These are phyloP conservation scores for Drosophila longiperda DNA, from an alignment of 2,888 invertebrate genomes.

Conservation along the genomic window DNA sequence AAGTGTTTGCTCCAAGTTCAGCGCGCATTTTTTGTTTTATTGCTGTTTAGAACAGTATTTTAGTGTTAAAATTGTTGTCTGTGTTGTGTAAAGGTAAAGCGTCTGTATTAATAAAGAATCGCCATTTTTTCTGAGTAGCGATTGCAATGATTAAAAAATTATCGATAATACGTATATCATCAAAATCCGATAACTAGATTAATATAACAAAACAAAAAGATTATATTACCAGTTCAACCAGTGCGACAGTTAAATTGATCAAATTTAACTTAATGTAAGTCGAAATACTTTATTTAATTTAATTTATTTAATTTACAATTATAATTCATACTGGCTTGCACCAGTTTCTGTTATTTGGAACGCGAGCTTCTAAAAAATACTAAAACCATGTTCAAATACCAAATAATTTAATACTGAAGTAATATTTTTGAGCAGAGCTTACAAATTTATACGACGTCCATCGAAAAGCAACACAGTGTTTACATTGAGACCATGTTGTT, in stretches of 20 bases:
- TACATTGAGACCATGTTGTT: constrained; percentile 44
- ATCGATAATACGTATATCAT: constrained; percentile 28
- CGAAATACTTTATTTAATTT: too few species aligned
- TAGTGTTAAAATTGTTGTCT: constrained; percentile 74
- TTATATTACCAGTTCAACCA: not conserved
- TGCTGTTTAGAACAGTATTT: constrained; percentile 60
- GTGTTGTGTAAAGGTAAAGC: constrained; percentile 76
- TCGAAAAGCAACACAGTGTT: constrained; percentile 57
- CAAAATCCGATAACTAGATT: constrained; percentile 16
- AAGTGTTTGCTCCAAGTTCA: constrained; percentile 74
- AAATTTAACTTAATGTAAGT: not conserved
- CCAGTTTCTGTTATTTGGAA: not conserved
- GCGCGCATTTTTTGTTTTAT: constrained; percentile 68
- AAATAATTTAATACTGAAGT: not conserved
- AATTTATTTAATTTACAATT: not conserved
- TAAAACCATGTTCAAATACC: not conserved
- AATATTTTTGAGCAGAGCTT: not conserved
- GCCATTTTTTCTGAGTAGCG: constrained; percentile 71
- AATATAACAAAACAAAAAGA: not conserved
- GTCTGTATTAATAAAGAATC: constrained; percentile 60
- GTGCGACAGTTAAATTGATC: not conserved
- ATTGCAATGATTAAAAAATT: constrained; percentile 19
- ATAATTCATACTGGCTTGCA: not conserved
- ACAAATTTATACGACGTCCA: not conserved
- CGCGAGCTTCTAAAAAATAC: not conserved